Base-by-base conservation (phyloP, 92 coral and sea anemone species). In the Paragorgia papillata region DNA sequence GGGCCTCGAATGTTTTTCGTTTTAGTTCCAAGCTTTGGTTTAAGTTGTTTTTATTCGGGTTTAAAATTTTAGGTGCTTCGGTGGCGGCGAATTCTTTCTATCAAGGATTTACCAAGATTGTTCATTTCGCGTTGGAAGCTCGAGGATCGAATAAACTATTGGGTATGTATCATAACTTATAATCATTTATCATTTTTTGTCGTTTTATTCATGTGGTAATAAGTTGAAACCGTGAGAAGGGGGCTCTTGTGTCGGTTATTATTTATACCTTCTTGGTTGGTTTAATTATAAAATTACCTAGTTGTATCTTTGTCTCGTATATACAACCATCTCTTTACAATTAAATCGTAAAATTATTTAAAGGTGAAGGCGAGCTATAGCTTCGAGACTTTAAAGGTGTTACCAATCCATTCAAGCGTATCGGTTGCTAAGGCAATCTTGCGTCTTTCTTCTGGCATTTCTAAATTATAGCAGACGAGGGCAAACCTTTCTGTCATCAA, bases 61-160 rank as follows among this genome's bases (percentile, higher is more conserved):
- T n/a, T n/a, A n/a, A 37, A 37, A 4, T 27, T 24, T 66, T 32
- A 40, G 78, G 59, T 32, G 65, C 83, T 31, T 75, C 51, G 28
- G 67, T 66, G 19, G 88, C 92, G 88, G 92, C 85, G 90, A 87
- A 20, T 80, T 76, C n/a, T 66, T 83, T 86, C 92, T 27, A 68
- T 58, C 75, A 79, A 84, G 28, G 92, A 80, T 81, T 87, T 85
- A 64, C 92, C 80, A 95, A 95, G 79, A 83, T 95, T 31, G 90
- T 97, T 15, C 92, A 85, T 20, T 79, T 86, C 82, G 99, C 97
- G 12, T 68, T 70, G 6, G 57, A 63, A 14, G 86, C 99, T 5
- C 85, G 80, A 64, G 97, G 95, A 57, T 88, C 95, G 21, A 96
- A 92, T 0, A 76, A 58, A 55, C 57, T 73, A 12, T 73, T 93